phyloP scores from a whole-genome alignment of 2,797 vertebrate species.

The Balearica regulorum region DNA sequence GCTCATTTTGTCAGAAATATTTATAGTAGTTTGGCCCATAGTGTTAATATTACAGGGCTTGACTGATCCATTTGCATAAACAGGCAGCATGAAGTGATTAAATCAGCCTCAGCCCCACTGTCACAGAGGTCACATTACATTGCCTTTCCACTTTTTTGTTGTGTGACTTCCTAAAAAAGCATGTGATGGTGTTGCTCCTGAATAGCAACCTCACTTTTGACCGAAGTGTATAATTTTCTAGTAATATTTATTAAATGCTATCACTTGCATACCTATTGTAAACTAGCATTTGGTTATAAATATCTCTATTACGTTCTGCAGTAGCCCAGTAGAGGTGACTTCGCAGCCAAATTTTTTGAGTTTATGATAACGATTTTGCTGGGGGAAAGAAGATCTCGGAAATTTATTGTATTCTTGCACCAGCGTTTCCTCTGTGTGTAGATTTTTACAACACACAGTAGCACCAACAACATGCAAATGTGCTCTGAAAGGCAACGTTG shows the following conservation, averaged over 20 bases:
- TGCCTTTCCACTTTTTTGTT: not conserved
- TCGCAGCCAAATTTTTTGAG: not conserved
- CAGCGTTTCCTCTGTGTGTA: not conserved
- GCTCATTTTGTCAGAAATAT: not conserved
- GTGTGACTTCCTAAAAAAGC: not conserved
- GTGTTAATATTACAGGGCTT: not conserved
- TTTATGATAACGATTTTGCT: not conserved
- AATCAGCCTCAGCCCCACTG: not conserved
- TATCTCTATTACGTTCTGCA: not conserved
- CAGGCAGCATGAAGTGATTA: not conserved
- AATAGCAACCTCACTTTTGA: not conserved
- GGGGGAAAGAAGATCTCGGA: not conserved
- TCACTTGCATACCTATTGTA: not conserved
- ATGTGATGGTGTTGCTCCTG: not conserved
- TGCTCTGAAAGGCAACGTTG: not conserved
- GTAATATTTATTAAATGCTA: not conserved
- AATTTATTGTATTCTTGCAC: not conserved
- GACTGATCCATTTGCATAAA: not conserved
- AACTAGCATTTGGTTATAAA: not conserved
- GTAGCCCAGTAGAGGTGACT: not conserved
- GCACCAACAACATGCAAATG: not conserved
- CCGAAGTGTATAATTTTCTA: not conserved
- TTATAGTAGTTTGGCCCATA: not conserved
- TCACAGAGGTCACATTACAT: not conserved
- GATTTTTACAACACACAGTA: not conserved